Conservation (phyloP, 2,113 vertebrate species). For the Oxyruncus cristatus region DNA sequence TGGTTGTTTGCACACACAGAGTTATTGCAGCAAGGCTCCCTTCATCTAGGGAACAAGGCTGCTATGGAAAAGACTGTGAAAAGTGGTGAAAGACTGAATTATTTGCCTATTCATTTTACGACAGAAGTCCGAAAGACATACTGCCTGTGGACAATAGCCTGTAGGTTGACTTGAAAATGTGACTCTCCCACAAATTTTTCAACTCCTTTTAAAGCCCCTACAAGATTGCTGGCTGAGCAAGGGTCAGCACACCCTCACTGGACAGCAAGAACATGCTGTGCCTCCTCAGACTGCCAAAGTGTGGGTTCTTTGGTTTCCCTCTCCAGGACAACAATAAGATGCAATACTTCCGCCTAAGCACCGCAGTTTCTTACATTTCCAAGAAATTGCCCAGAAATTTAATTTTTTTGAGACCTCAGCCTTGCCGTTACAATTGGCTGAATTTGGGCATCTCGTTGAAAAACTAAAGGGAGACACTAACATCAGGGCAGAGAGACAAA, state of each 20-base stretch:
- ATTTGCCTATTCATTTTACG: neutral
- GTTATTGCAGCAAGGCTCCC: neutral
- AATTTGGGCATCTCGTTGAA: neutral
- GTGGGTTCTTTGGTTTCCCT: neutral
- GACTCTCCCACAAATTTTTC: neutral
- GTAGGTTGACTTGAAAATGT: neutral
- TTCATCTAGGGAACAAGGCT: neutral
- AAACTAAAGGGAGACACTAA: neutral
- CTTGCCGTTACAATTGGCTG: neutral
- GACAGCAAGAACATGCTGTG: fast-evolving
- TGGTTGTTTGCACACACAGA: neutral
- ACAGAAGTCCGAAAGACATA: neutral
- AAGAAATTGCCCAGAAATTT: neutral
- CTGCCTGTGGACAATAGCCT: neutral
- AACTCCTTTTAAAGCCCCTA: neutral
- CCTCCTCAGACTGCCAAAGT: neutral
- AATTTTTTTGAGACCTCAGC: neutral
- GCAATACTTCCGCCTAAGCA: neutral
- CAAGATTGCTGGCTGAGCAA: neutral
- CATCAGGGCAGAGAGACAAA: neutral
- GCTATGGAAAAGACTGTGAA: neutral
- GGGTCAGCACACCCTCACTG: neutral
- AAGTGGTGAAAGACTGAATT: neutral
- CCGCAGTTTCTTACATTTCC: neutral
- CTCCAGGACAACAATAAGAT: neutral